A percentile compares a stretch with the other conserved stretches of the same genome.
Conservation (phyloP, 2,113 vertebrate species). For the Tenrec ecaudatus region DNA sequence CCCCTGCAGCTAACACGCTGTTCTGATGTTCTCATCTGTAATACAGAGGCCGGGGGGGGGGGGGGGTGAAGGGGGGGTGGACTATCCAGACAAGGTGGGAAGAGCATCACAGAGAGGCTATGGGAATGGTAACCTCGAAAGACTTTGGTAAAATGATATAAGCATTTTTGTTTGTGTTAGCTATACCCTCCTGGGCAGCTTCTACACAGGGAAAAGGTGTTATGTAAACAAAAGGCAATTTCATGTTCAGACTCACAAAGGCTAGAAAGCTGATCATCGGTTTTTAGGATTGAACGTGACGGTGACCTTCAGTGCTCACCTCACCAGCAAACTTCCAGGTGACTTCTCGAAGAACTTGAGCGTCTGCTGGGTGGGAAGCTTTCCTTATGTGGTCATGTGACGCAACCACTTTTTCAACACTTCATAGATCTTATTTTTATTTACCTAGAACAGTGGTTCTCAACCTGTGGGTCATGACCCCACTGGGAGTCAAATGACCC, state of each 20-base stretch:
- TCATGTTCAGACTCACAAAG: slow-evolving; percentile 67
- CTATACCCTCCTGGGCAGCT: not conserved
- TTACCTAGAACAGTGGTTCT: slow-evolving; percentile 55
- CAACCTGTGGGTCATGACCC: too few relatives aligned
- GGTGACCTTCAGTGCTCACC: slow-evolving; percentile 70
- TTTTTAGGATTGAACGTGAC: not conserved
- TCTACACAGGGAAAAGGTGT: not conserved
- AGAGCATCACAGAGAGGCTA: slow-evolving; percentile 37
- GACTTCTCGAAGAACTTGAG: slow-evolving; percentile 64
- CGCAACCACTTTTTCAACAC: slow-evolving; percentile 78
- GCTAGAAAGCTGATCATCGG: not conserved
- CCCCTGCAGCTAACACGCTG: slow-evolving; percentile 62
- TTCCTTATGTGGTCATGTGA: slow-evolving; percentile 57
- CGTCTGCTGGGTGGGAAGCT: slow-evolving; percentile 60
- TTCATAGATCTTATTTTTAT: slow-evolving; percentile 70
- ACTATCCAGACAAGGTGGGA: slow-evolving; percentile 35
- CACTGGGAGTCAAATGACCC: too few relatives aligned
- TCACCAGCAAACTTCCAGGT: slow-evolving; percentile 69
- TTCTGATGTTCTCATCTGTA: slow-evolving; percentile 67
- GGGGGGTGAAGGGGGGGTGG: slow-evolving; percentile 6
- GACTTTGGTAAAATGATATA: slow-evolving; percentile 41
- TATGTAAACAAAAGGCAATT: slow-evolving; percentile 25
- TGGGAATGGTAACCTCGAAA: slow-evolving; percentile 55
- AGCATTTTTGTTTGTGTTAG: not conserved
- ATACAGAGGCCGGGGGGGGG: not conserved